Evolutionary conservation across 2,888 invertebrate species (phyloP).

Genomic region (Melieria omissa): DNA sequence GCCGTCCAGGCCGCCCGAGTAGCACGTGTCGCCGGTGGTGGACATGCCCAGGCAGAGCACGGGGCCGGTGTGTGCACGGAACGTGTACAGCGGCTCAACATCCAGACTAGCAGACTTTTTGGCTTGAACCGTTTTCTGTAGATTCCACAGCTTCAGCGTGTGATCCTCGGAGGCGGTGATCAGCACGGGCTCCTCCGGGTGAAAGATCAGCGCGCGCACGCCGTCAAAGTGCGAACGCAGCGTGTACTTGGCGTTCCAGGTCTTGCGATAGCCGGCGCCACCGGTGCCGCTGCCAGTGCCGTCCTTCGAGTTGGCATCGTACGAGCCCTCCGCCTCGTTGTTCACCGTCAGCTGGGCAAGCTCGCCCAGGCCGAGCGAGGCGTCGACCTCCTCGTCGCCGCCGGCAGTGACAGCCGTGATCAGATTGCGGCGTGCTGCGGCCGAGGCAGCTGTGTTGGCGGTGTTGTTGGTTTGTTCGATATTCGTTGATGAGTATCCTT

Average conservation of each 20-base stretch:
- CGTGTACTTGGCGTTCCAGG: conserved; percentile 97
- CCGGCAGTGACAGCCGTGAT: conserved; percentile 54
- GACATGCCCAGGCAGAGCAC: conserved; percentile 96
- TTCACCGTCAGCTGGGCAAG: conserved; percentile 96
- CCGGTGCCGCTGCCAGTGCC: conserved; percentile 59
- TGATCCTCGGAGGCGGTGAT: conserved; percentile 99
- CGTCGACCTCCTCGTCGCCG: conserved; percentile 74
- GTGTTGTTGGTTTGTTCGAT: conserved; percentile 50
- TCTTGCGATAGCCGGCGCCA: conserved; percentile 85
- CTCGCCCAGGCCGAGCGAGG: conserved; percentile 90
- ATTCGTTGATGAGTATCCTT: conserved; percentile 50
- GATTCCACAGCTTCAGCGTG: conserved; percentile 98
- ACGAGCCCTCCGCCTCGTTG: conserved; percentile 94
- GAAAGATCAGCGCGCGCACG: conserved; percentile 90
- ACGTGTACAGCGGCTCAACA: conserved; percentile 98
- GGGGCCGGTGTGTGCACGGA: conserved; percentile 94
- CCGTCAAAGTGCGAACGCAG: conserved; percentile 94
- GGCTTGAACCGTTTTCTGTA: conserved; percentile 96
- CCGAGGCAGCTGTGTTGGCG: conserved; percentile 48
- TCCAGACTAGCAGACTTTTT: conserved; percentile 97
- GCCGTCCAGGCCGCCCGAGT: conserved; percentile 94
- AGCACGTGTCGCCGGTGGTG: conserved; percentile 91
- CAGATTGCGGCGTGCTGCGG: conserved; percentile 49
- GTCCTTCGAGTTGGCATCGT: conserved; percentile 84
- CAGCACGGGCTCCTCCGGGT: conserved; percentile 94